Base-by-base conservation (phyloP, 2,888 invertebrate genomes). In the Spisula subtruncata region DNA sequence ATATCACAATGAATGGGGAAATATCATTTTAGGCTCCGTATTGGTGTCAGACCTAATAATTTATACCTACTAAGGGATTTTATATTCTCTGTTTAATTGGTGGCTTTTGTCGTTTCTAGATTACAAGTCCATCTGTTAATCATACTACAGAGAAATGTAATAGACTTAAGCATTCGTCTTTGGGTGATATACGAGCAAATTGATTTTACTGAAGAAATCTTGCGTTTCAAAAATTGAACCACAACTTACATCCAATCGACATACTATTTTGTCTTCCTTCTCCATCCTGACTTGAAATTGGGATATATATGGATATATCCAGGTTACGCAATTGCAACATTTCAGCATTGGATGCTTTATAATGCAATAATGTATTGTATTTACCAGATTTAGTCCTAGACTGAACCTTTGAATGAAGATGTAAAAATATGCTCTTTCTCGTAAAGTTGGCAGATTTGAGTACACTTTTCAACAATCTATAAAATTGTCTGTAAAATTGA, bases 71-170 rank as follows among this genome's bases (percentile, higher is more conserved):
- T 25, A n/a, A 66, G 60, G 25, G 25, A 66, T 66, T 66, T 66
- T 66, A 25, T 66, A 66, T 66, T 66, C 60, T 66, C 60, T 66
- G 60, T 25, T 25, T 66, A 66, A 66, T 66, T 66, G 20, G 60
- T n/a, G 12, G n/a, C 25, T 66, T 66, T 10, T 66, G 60, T 66
- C 25, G 12, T 66, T 66, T 66, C 10, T 25, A 66, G 60, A 66
- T 66, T 66, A 66, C 60, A 25, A 12, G 2, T 66, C 6, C 60
- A 66, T 66, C 60, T 66, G 60, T 66, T 66, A 66, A 66, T 66
- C n/a, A 66, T 66, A 66, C 60, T 66, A n/a, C 25, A 66, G 60
- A 66, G 60, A 66, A 66, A 66, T 66, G 60, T 66, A 66, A 66
- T 66, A 66, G 60, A 66, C 60, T 66, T 25, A 66, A 25, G 25